Base-by-base conservation (phyloP, 2,888 invertebrate genomes). In the Chrysina gloriosa region DNA sequence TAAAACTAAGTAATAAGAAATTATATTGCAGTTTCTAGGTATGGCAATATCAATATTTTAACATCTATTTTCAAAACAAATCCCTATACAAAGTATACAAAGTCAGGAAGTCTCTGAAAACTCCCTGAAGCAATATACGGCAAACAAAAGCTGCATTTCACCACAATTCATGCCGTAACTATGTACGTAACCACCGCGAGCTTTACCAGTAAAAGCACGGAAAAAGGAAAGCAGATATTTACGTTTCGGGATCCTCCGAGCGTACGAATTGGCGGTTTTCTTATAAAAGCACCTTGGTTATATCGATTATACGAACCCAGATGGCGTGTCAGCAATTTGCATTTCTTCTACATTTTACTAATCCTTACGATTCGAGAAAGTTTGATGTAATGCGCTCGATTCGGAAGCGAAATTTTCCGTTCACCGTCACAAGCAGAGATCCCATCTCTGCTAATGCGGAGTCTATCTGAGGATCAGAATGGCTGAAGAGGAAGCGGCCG, bases 291-390 rank as follows among this genome's bases (percentile, higher is more conserved):
- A 14, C 80, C 80, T 80, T 79, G 79, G 80, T 74, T 77, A 80
- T 79, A 81, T 81, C 73, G 80, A 81, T 80, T 79, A 79, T 76
- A 79, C 78, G 71, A 73, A 72, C 69, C 69, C 67, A 75, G 74
- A 75, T 75, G 75, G 76, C 76, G 77, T 75, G 74, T 74, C 74
- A 75, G 76, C 73, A 71, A 73, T 73, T 58, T 48, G 61, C 52
- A 42, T 50, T 56, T 58, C 48, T 48, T 25, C 42, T 4, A 7
- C 52, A 16, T 47, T 56, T 61, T 36, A 61, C 31, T 42, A 52
- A 54, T 42, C 42, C 11, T 56, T 54, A 34, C 47, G 34, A 47
- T 47, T 29, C 58, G 36, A 47, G 42, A 56, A 42, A 66, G 47
- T 47, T 47, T 34, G 66, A 47, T 25, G 45, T n/a, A 23, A 31